Evolutionary conservation across 2,113 vertebrate species (phyloP), one percentile per base, ranked within the genome.

Genomic region (Cavia porcellus): DNA sequence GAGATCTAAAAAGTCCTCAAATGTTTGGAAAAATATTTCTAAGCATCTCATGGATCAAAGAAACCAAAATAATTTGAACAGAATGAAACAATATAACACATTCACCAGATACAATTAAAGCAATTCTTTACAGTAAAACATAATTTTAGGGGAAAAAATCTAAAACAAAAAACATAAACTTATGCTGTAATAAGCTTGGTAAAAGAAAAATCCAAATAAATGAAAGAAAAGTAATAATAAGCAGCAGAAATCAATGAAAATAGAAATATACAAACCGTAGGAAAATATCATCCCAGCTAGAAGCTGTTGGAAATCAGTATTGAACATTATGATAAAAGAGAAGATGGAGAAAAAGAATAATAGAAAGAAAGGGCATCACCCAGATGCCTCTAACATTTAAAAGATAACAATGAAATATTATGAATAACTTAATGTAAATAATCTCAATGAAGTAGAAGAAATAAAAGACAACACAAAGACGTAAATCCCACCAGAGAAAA

Each of bases 381-480:
- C 10, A 62, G 30, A 32, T n/a, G 32, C 62, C 30, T 30, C 1
- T 77, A 61, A 64, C 3, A 38, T 35, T 90, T 20, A 70, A 38
- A 19, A 70, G 64, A 68, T 35, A 70, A 20, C 13, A 80, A 80
- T 5, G 38, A 25, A 75, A 74, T 50, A 30, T 45, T 38, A 12
- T 66, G 66, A 66, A 5, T n/a, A 75, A 70, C 14, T 68, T 77
- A 94, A 47, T 38, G 7, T 75, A 90, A 91, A 57, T 82, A 89
- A 68, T 47, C 72, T 61, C 8, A 81, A 80, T 42, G 87, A 93
- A 2, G 61, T 90, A 20, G 82, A 93, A 94, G 80, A 90, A 92
- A 84, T 59, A 4, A 86, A 68, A 70, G 59, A 50, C 30, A 32
- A 32, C 2, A 32, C 30, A 42, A 59, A 91, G 9, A 64, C 9